Evolutionary conservation across 2,888 invertebrate genomes (phyloP).

Genomic region (Cordilura impudica): DNA sequence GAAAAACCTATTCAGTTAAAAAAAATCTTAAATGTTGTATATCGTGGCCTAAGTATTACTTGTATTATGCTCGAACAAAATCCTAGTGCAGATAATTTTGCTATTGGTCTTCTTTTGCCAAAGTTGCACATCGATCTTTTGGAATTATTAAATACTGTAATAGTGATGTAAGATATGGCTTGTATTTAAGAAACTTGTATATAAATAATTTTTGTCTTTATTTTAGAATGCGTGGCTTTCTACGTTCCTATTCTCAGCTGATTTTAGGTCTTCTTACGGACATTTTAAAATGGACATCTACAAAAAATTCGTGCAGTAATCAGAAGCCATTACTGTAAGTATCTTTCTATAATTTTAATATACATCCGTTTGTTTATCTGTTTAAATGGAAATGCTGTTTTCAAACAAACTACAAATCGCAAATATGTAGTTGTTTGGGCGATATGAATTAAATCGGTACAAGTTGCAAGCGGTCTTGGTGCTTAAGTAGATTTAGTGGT

Average conservation of each 20-base stretch:
- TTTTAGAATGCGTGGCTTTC: conserved; percentile 66
- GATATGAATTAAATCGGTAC: no score
- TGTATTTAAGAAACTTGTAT: background rate
- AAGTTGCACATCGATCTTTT: conserved; percentile 68
- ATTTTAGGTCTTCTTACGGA: conserved; percentile 68
- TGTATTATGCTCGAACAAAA: conserved; percentile 67
- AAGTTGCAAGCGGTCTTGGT: no score
- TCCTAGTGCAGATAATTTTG: conserved; percentile 69
- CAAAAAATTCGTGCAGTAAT: conserved; percentile 64
- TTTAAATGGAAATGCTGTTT: no score
- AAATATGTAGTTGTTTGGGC: no score
- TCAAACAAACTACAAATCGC: no score
- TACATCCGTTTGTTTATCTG: background rate
- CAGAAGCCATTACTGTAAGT: conserved; percentile 68
- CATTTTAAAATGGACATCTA: conserved; percentile 70
- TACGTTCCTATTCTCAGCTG: conserved; percentile 66
- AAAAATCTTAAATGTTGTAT: conserved; percentile 69
- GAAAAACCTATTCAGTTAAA: conserved; percentile 69
- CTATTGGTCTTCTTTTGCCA: conserved; percentile 68
- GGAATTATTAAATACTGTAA: conserved; percentile 66
- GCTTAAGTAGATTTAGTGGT: no score
- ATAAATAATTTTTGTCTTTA: background rate
- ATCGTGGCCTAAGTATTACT: conserved; percentile 70
- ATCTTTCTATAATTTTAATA: background rate
- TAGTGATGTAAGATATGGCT: conserved; percentile 67